These are phyloP conservation scores for Apostichopus parvimensis DNA, from an alignment of 35 echinoderm and acorn worm species.

Conservation along the genomic window DNA sequence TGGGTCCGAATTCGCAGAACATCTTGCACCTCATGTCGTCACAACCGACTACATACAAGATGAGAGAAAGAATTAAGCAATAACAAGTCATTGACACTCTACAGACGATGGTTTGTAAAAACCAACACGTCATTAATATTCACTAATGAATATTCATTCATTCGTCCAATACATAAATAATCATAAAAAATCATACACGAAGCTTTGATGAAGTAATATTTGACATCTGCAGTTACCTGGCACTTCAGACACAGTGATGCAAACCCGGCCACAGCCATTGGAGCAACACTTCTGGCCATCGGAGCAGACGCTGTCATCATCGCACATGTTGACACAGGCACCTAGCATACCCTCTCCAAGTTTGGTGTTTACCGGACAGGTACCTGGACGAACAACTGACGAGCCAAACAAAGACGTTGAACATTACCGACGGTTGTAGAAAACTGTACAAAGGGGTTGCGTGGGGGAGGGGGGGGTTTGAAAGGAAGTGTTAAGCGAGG, in stretches of 20 bases:
- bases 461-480: no score
- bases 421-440: background rate
- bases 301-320: slow-evolving; percentile 48
- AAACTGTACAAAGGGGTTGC: no score
- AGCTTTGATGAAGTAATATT: no score
- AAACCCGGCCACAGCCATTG: slow-evolving; percentile 67
- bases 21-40: slow-evolving; percentile 31
- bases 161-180: no score
- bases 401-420: no score
- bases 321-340: slow-evolving; percentile 60
- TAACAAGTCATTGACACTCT: no score
- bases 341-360: slow-evolving; percentile 48
- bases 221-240: slow-evolving; percentile 10
- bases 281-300: slow-evolving; percentile 61
- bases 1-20: slow-evolving; percentile 53
- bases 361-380: slow-evolving; percentile 2
- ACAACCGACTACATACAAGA: background rate
- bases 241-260: slow-evolving; percentile 34
- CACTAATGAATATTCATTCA: no score
- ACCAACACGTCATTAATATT: no score
- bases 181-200: no score
- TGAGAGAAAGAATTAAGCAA: no score
- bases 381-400: slow-evolving; percentile 39
- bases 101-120: no score
- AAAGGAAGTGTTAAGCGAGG: no score